Evolutionary conservation across 2,888 invertebrate species (phyloP).

Genomic region (Dynastes maya): DNA sequence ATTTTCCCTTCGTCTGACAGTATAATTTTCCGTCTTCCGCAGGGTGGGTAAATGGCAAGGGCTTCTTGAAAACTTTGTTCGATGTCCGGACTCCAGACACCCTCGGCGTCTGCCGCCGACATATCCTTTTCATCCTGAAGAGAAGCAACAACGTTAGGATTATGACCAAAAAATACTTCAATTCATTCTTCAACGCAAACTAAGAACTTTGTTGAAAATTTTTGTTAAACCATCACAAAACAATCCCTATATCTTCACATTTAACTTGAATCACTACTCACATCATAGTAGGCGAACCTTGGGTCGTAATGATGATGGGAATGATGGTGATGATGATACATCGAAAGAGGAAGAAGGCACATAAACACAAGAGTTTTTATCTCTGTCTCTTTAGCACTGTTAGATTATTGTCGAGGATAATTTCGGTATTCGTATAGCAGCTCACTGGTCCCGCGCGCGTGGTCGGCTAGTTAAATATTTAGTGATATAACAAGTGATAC

Average conservation of each 20-base stretch:
- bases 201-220: not conserved
- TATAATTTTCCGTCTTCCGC: constrained; percentile 99
- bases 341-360: constrained; percentile 1
- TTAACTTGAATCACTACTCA: constrained; percentile 2
- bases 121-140: constrained; percentile 87
- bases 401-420: not conserved
- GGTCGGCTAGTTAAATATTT: not conserved
- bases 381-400: constrained; percentile 7
- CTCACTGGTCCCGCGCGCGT: not conserved
- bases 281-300: constrained; percentile 23
- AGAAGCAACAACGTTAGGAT: constrained; percentile 18
- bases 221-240: not conserved
- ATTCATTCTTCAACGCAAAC: too few relatives aligned
- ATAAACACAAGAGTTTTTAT: constrained; percentile 8
- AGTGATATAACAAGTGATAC: not conserved
- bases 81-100: constrained; percentile 99
- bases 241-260: not conserved
- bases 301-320: constrained; percentile 9
- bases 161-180: too few relatives aligned
- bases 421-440: not conserved
- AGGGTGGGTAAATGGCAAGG: constrained; percentile 99
- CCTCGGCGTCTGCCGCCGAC: constrained; percentile 98
- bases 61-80: constrained; percentile 99
- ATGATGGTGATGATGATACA: constrained; percentile 27
- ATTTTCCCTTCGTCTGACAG: constrained; percentile 99